Base-by-base conservation (phyloP, 2,113 vertebrate genomes). In the Nematolebias whitei region DNA sequence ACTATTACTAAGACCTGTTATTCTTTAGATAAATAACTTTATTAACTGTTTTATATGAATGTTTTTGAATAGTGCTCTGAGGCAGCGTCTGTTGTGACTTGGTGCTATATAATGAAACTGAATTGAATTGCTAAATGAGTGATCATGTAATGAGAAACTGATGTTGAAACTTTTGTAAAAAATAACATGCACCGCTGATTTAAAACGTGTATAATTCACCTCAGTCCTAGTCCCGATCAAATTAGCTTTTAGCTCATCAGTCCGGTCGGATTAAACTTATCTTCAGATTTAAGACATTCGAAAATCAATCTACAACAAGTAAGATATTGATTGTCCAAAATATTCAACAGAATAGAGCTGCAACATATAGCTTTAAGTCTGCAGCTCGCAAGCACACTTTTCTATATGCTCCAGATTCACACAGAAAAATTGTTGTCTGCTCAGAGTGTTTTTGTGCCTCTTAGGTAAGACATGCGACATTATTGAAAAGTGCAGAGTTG, bases 401-500 rank as follows among this genome's bases (percentile, higher is more conserved):
- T 78, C 11, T 78, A 63, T 35, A 2, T 24, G 50, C 12, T 50
- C 40, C 22, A 49, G 38, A 38, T 40, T 39, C 2, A 43, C 14
- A 62, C 11, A 19, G 47, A 38, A 60, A 64, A 48, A 18, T 66
- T 39, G n/a, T 38, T 61, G 23, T 53, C 64, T 44, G 18, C 24
- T 62, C 55, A 29, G 40, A 14, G 19, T 56, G 43, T 55, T 65
- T 44, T 55, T 52, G 18, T 82, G 65, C 53, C 56, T 74, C 58
- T 41, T 65, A 63, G 78, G 67, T 73, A 79, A 84, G 65, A 69
- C 67, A 68, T 60, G 62, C 62, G 14, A 68, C 76, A 75, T 62
- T 78, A 71, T 78, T 74, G 71, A 78, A 80, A 85, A 79, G 71
- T 76, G 74, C 68, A 68, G 23, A 43, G 41, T 63, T 35, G 9